Evolutionary conservation across 2,113 vertebrate species (phyloP).

Genomic region (Axis porcinus): DNA sequence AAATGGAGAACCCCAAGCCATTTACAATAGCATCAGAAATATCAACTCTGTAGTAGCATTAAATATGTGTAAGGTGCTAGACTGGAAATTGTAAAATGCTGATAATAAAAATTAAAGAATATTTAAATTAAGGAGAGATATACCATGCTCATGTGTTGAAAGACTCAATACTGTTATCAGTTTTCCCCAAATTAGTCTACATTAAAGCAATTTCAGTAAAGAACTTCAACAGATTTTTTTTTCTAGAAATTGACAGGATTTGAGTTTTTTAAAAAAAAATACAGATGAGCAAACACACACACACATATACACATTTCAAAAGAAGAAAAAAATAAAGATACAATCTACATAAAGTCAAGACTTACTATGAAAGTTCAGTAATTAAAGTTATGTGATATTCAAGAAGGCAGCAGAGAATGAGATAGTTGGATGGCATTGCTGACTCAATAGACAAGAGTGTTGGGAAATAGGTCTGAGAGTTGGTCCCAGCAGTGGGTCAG

Average conservation of each 20-base stretch:
- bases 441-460: fast-evolving
- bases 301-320: background rate
- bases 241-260: background rate
- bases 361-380: background rate
- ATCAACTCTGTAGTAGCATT: background rate
- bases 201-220: background rate
- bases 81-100: background rate
- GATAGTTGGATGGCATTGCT: fast-evolving
- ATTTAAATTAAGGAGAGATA: background rate
- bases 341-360: background rate
- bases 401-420: background rate
- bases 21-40: background rate
- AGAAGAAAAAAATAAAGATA: background rate
- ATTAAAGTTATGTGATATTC: background rate
- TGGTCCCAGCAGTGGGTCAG: fast-evolving
- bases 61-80: background rate
- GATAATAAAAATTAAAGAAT: background rate
- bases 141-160: background rate
- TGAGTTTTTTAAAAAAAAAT: background rate
- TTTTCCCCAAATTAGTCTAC: background rate
- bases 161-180: background rate
- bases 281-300: background rate
- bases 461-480: background rate
- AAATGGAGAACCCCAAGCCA: background rate
- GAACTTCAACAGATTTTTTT: background rate